Evolutionary conservation across 2,797 vertebrate species (phyloP), one percentile per base, ranked within the genome.

Genomic region (Argentina silus): DNA sequence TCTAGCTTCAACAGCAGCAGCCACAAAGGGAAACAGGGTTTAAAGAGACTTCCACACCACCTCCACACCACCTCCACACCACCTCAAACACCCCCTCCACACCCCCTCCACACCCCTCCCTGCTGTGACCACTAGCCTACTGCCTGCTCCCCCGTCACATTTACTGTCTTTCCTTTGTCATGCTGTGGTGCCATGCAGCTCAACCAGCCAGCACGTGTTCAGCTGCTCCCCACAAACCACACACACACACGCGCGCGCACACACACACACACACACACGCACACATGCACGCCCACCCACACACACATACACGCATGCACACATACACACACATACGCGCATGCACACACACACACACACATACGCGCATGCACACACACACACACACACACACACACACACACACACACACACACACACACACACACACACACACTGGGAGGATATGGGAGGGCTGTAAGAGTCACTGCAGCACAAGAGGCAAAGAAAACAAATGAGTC

Each of bases 401-500:
- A 59, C 60, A 65, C 15, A 61, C 45, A 53, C 21, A 43, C 44
- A 66, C 67, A 44, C 62, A 74, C 68, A 67, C 63, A 67, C 67
- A 78, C 51, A 61, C n/a, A 23, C 55, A 64, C 81, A 80, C 77
- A 82, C 77, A 83, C 65, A 66, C 73, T 65, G 76, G 50, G 82
- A 74, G 84, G 90, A 91, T 89, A 86, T 90, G 86, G 85, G 83
- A 83, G 85, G 79, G 78, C 76, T 76, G 83, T 67, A 72, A 74
- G 81, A 87, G 83, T 48, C 72, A 83, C 81, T 78, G 21, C 86
- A 76, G 72, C 63, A 72, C 27, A 75, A 85, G 83, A 73, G 86
- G 87, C 79, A 86, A 81, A 91, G 83, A 90, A 92, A 91, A 93
- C 90, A 93, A 81, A 90, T 95, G 93, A 95, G 91, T 94, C 93